phyloP scores from a whole-genome alignment of 30 jellyfish, hydroid and myxozoan genomes.

The Turritopsis dohrnii region DNA sequence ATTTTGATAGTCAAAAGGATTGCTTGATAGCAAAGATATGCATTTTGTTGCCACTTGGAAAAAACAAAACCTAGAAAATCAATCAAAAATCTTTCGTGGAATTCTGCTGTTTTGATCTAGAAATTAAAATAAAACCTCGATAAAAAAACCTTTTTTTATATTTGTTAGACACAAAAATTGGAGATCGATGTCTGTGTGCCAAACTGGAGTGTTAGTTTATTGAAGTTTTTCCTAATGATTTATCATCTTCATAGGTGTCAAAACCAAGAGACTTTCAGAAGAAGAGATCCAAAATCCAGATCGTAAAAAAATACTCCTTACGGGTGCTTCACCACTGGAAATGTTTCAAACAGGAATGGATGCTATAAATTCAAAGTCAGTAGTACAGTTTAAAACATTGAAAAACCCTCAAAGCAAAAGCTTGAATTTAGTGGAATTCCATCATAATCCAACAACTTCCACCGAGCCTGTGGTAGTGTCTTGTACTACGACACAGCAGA shows the following conservation, averaged over 20 bases:
- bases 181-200: too few relatives aligned
- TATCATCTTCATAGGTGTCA: not conserved
- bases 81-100: too few relatives aligned
- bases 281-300: conserved; percentile 12
- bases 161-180: too few relatives aligned
- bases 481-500: not conserved
- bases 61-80: too few relatives aligned
- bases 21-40: too few relatives aligned
- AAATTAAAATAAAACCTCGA: too few relatives aligned
- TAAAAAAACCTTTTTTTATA: too few relatives aligned
- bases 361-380: conserved; percentile 25
- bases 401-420: not conserved
- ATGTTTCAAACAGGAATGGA: conserved; percentile 46
- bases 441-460: not conserved
- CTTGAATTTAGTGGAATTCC: not conserved
- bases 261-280: not conserved
- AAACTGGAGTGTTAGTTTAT: too few relatives aligned
- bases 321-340: conserved; percentile 39
- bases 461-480: not conserved
- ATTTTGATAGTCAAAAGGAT: too few relatives aligned
- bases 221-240: too few relatives aligned
- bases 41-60: too few relatives aligned
- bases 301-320: conserved; percentile 26
- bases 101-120: too few relatives aligned
- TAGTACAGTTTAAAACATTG: not conserved